These are phyloP conservation scores for Xenopus laevis DNA, from an alignment of 2,113 vertebrate genomes.

Conservation along the genomic window DNA sequence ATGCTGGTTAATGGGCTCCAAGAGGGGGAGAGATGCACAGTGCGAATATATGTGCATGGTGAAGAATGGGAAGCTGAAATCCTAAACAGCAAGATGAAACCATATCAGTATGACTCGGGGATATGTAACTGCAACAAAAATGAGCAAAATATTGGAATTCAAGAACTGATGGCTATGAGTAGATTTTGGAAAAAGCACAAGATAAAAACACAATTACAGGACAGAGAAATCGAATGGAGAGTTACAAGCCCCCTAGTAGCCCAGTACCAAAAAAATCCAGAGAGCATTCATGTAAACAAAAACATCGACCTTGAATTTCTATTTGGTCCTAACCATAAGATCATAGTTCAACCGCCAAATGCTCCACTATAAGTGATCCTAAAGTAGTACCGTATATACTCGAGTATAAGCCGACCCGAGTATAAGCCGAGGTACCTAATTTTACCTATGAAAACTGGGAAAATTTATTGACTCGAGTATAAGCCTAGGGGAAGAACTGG, in stretches of 20 bases:
- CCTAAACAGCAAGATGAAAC: neutral
- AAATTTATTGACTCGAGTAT: too few relatives aligned
- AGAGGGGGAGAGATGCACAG: neutral
- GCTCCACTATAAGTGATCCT: neutral
- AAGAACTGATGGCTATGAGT: conserved; percentile 11
- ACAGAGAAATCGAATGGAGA: conserved; percentile 7
- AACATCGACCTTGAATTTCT: neutral
- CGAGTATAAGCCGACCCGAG: too few relatives aligned
- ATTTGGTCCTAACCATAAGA: neutral
- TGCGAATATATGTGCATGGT: neutral
- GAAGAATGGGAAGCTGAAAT: conserved; percentile 13
- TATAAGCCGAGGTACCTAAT: too few relatives aligned
- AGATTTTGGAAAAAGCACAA: neutral
- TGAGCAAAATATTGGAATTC: neutral
- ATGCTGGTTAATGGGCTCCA: neutral
- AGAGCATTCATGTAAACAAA: neutral
- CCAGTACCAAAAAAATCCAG: neutral
- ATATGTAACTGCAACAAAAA: neutral
- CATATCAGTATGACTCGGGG: neutral
- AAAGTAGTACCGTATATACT: too few relatives aligned
- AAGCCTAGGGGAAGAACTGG: too few relatives aligned
- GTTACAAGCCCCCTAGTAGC: conserved; percentile 10
- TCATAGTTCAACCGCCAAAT: neutral
- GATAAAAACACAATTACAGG: neutral
- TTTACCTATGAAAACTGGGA: too few relatives aligned